A percentile compares a stretch with the other conserved stretches of the same genome.
Conservation (phyloP, 2,888 invertebrate genomes). For the Spialia ferax region DNA sequence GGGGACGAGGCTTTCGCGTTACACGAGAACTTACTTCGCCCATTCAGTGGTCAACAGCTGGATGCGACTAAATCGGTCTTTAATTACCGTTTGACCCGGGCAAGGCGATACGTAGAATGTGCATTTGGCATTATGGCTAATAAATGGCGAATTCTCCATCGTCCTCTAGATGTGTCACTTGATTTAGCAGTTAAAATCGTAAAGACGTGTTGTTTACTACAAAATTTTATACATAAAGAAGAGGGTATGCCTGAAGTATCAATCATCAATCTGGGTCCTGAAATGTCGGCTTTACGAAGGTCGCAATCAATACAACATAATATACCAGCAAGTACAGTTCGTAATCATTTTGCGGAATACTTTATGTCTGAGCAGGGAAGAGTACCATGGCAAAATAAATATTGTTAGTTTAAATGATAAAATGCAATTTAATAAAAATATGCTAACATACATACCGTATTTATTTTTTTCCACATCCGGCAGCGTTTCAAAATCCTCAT, state of each 20-base stretch:
- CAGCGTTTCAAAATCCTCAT: slow-evolving; percentile 35
- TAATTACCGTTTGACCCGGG: slow-evolving; percentile 42
- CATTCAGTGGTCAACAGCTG: slow-evolving; percentile 40
- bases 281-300: not conserved
- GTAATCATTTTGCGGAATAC: slow-evolving; percentile 13
- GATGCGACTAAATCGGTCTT: slow-evolving; percentile 35
- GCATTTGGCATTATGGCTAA: slow-evolving; percentile 31
- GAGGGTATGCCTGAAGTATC: not conserved
- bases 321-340: slow-evolving; percentile 7
- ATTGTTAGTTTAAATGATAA: slow-evolving; percentile 13
- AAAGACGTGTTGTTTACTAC: slow-evolving; percentile 18
- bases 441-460: slow-evolving; percentile 31
- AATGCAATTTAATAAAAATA: slow-evolving; percentile 3
- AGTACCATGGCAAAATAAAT: slow-evolving; percentile 17
- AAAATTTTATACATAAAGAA: slow-evolving; percentile 12
- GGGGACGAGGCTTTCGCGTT: slow-evolving; percentile 44
- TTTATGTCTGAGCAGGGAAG: slow-evolving; percentile 12
- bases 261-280: not conserved
- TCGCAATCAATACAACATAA: slow-evolving; percentile 1
- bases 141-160: slow-evolving; percentile 34
- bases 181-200: not conserved
- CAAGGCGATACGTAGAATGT: slow-evolving; percentile 32
- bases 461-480: slow-evolving; percentile 36
- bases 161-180: slow-evolving; percentile 4
- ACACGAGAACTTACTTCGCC: slow-evolving; percentile 34